These are phyloP conservation scores for Dipodomys stephensi DNA, from an alignment of 2,113 vertebrate genomes.

Conservation along the genomic window DNA sequence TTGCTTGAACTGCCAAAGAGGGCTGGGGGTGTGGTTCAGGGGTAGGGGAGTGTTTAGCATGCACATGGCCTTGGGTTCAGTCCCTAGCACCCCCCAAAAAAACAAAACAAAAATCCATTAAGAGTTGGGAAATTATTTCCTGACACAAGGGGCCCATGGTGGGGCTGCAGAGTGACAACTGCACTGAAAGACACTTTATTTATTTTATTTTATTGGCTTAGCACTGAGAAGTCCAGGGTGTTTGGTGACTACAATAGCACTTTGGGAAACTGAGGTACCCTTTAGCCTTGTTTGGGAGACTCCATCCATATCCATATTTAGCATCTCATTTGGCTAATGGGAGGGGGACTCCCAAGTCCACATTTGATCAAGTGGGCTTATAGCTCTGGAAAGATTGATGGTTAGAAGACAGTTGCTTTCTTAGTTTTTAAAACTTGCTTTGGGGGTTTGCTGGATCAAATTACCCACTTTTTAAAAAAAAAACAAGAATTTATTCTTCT, in stretches of 20 bases:
- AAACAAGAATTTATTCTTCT: constrained; percentile 21
- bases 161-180: neutral
- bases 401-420: constrained; percentile 47
- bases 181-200: constrained; percentile 72
- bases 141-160: neutral
- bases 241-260: neutral
- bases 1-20: constrained; percentile 35
- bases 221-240: constrained; percentile 51
- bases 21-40: neutral
- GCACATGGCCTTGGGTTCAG: neutral
- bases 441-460: constrained; percentile 61
- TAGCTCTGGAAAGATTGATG: neutral
- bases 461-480: constrained; percentile 54
- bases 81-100: neutral
- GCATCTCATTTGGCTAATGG: neutral
- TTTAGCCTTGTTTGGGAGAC: constrained; percentile 30
- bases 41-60: neutral
- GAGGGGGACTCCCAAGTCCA: neutral
- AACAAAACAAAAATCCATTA: neutral
- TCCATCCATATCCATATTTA: neutral
- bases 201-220: neutral
- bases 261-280: neutral
- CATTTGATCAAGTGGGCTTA: neutral
- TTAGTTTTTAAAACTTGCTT: constrained; percentile 50
- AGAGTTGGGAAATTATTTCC: neutral